Conservation (phyloP, 1,140 invertebrate species). For the Berghia stephanieae region DNA sequence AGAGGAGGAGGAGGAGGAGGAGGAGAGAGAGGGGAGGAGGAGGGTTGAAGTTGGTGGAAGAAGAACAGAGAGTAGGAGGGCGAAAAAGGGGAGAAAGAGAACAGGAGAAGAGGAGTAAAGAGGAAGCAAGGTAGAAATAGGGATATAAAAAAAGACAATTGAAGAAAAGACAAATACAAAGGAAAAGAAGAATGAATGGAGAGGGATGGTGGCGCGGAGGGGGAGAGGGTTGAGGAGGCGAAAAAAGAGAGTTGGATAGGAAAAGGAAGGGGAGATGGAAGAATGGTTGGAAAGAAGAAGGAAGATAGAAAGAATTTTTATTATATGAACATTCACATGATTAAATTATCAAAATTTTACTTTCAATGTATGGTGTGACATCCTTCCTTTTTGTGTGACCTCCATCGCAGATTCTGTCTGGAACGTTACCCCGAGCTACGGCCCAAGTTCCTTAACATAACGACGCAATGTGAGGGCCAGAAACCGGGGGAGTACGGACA, state of each 20-base stretch:
- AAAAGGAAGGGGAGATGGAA: background rate
- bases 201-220: too few relatives aligned
- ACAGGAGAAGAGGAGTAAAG: background rate
- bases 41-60: background rate
- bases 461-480: slow-evolving; percentile 54
- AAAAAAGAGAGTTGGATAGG: too few relatives aligned
- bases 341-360: background rate
- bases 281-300: background rate
- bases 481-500: too few relatives aligned
- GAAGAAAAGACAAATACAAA: too few relatives aligned
- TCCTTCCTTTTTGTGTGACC: slow-evolving; percentile 90
- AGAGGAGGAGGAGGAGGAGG: background rate
- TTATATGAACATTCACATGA: background rate
- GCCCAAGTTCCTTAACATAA: slow-evolving; percentile 83
- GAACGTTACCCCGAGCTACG: slow-evolving; percentile 88
- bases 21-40: background rate
- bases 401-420: slow-evolving; percentile 90
- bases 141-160: too few relatives aligned
- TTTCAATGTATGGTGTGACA: slow-evolving; percentile 79
- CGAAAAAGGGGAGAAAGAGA: background rate
- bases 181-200: too few relatives aligned
- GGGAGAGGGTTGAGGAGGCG: too few relatives aligned
- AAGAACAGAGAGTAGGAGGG: background rate
- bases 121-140: too few relatives aligned
- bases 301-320: background rate